These are phyloP conservation scores for Pangasius krempfi DNA, from an alignment of 2,797 vertebrate genomes.

Conservation along the genomic window DNA sequence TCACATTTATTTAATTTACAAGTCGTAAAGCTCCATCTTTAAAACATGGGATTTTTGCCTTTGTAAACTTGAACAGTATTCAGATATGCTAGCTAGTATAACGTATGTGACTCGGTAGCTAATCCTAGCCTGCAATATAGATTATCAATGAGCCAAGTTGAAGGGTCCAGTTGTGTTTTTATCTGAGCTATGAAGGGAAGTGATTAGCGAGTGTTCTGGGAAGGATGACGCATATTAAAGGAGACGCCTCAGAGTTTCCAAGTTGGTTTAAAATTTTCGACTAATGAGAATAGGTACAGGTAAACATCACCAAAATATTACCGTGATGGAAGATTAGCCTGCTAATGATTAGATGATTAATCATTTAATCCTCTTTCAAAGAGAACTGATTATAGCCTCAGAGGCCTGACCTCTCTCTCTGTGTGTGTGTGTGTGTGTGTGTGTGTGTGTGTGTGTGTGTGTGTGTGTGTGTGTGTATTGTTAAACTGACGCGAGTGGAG, in stretches of 20 bases:
- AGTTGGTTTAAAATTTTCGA: neutral
- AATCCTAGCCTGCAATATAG: neutral
- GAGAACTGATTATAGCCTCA: constrained; percentile 3
- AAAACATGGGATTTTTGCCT: neutral
- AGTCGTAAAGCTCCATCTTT: neutral
- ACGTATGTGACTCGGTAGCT: neutral
- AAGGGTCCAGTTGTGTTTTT: neutral
- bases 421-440: neutral
- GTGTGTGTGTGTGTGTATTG: neutral
- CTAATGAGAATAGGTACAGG: neutral
- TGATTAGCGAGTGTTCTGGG: neutral
- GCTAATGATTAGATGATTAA: constrained; percentile 12
- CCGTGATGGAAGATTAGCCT: neutral
- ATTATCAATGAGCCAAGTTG: neutral
- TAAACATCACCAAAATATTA: neutral
- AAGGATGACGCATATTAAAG: neutral
- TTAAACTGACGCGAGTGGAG: neutral
- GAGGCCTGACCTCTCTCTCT: neutral
- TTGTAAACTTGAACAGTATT: neutral
- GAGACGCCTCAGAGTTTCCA: neutral
- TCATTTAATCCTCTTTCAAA: constrained; percentile 1
- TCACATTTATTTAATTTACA: neutral
- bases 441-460: neutral
- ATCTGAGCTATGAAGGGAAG: neutral
- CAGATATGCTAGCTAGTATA: neutral